These are phyloP conservation scores for Lithophane leautieri DNA, from an alignment of 2,888 invertebrate genomes.

Conservation along the genomic window DNA sequence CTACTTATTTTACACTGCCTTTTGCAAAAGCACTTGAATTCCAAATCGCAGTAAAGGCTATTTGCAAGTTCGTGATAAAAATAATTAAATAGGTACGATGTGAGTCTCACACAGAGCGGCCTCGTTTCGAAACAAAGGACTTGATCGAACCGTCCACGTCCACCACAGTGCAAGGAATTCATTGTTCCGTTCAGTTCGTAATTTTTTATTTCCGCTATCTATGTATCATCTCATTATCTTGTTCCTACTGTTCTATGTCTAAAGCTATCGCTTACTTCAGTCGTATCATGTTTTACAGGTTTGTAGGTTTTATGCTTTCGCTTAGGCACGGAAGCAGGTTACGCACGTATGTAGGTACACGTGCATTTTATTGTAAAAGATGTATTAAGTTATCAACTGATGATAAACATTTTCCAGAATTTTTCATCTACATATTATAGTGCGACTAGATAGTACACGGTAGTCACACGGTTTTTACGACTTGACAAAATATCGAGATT, in stretches of 20 bases:
- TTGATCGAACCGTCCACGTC: slow-evolving; percentile 23
- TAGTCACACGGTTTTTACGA: too few species aligned
- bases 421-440: too few species aligned
- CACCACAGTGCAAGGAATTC: slow-evolving; percentile 24
- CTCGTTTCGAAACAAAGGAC: slow-evolving; percentile 51
- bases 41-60: neutral
- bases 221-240: slow-evolving; percentile 3
- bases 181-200: slow-evolving; percentile 31
- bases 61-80: slow-evolving; percentile 33
- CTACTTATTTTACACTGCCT: too few species aligned
- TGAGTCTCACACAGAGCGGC: slow-evolving; percentile 21
- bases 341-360: too few species aligned
- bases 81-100: slow-evolving; percentile 25
- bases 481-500: too few species aligned
- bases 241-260: neutral
- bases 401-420: neutral
- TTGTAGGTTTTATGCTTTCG: neutral
- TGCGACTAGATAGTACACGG: too few species aligned
- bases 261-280: slow-evolving; percentile 5
- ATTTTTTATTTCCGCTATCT: slow-evolving; percentile 22
- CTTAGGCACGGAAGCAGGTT: too few species aligned
- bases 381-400: neutral
- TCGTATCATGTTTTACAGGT: slow-evolving; percentile 20
- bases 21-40: neutral
- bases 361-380: neutral